A percentile compares a stretch with the other conserved stretches of the same genome.
phyloP scores from a whole-genome alignment of 1,140 invertebrate species.

The Geopemphigus sp. region DNA sequence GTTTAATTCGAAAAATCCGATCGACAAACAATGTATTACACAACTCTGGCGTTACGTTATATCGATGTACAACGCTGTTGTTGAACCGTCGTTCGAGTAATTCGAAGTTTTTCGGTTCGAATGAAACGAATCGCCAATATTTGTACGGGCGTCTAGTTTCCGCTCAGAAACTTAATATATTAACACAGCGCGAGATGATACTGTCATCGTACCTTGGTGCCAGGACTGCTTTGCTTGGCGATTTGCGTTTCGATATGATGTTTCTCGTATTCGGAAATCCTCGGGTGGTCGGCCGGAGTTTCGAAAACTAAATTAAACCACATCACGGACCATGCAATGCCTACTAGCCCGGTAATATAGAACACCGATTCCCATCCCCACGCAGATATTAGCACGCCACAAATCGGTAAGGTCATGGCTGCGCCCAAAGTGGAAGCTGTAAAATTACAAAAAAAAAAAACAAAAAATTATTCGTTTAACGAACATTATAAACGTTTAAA shows the following conservation, averaged over 20 bases:
- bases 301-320: slow-evolving; percentile 87
- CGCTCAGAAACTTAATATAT: too few relatives aligned
- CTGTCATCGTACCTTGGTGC: slow-evolving; percentile 39
- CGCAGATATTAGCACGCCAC: slow-evolving; percentile 70
- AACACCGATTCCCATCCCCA: slow-evolving; percentile 32
- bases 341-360: slow-evolving; percentile 61
- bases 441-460: neutral
- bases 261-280: slow-evolving; percentile 77
- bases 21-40: neutral
- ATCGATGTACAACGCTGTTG: too few relatives aligned
- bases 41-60: too few relatives aligned
- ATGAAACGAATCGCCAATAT: too few relatives aligned
- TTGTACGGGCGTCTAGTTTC: too few relatives aligned
- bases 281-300: slow-evolving; percentile 78
- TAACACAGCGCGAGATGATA: too few relatives aligned
- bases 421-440: slow-evolving; percentile 77
- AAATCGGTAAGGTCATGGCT: slow-evolving; percentile 77
- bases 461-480: too few relatives aligned
- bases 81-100: too few relatives aligned
- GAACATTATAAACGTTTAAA: too few relatives aligned
- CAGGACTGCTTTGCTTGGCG: slow-evolving; percentile 55
- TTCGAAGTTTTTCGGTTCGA: too few relatives aligned
- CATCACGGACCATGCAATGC: slow-evolving; percentile 75
- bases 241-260: slow-evolving; percentile 75
- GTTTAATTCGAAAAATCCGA: too few relatives aligned